These are phyloP conservation scores for Hydrochoerus hydrochaeris DNA, from an alignment of 2,113 vertebrate species.

Conservation along the genomic window DNA sequence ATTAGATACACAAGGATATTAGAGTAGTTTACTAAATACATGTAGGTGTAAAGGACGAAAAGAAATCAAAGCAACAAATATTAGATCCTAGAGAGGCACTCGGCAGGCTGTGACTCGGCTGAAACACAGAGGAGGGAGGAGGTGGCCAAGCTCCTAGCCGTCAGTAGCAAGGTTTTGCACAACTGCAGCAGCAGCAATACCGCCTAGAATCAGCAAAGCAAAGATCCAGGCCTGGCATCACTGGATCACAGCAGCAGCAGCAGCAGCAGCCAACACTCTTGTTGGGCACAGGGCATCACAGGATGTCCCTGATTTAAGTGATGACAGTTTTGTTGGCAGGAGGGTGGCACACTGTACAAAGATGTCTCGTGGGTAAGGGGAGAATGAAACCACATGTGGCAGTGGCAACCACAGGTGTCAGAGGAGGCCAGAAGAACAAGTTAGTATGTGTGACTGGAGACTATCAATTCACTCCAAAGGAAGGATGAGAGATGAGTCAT, in stretches of 20 bases:
- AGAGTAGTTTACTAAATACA: background rate
- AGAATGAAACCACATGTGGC: background rate
- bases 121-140: accelerated
- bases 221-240: background rate
- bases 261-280: background rate
- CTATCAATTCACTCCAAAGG: background rate
- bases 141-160: background rate
- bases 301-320: background rate
- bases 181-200: background rate
- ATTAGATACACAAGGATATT: background rate
- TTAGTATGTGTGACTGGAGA: background rate
- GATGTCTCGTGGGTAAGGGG: background rate
- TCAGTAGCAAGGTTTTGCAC: background rate
- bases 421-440: background rate
- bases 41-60: background rate
- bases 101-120: background rate
- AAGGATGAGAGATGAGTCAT: background rate
- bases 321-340: background rate
- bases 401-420: background rate
- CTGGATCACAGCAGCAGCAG: background rate
- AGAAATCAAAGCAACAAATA: background rate
- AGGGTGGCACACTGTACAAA: background rate
- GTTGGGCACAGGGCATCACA: background rate
- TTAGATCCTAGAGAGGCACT: background rate
- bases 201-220: background rate